Conservation (phyloP, 2,888 invertebrate genomes). For the Eurytoma californica region DNA sequence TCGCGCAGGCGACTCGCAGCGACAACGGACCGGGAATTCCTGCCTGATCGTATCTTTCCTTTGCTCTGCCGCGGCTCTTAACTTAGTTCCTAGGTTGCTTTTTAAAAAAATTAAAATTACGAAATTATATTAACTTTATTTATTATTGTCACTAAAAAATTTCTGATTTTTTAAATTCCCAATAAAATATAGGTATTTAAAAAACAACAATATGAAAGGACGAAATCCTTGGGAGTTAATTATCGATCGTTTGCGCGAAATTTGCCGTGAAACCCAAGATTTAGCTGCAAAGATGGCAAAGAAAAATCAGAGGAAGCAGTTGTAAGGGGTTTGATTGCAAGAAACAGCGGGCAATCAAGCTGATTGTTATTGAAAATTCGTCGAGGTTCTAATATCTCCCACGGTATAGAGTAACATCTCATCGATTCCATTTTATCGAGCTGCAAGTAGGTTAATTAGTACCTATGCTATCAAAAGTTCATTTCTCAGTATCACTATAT, state of each 20-base stretch:
- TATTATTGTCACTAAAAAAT: too few relatives aligned
- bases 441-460: constrained; percentile 53
- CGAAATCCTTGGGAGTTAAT: too few relatives aligned
- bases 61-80: too few relatives aligned
- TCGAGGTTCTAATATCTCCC: neutral
- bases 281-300: neutral
- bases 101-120: too few relatives aligned
- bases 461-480: constrained; percentile 51
- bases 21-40: too few relatives aligned
- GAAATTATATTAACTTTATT: too few relatives aligned
- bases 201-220: too few relatives aligned
- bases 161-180: too few relatives aligned
- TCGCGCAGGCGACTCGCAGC: constrained; percentile 10
- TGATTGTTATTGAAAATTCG: constrained; percentile 20
- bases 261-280: neutral
- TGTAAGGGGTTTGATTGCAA: too few relatives aligned
- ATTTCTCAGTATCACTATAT: constrained; percentile 49
- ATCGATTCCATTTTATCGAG: constrained; percentile 45
- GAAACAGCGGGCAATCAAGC: neutral
- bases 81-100: too few relatives aligned
- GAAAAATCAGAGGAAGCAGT: neutral
- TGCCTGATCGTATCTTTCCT: too few relatives aligned
- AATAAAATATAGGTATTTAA: too few relatives aligned
- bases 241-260: neutral
- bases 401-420: neutral